Evolutionary conservation across 2,888 invertebrate species (phyloP), one percentile per base, ranked within the genome.

Genomic region (Morpho helenor): DNA sequence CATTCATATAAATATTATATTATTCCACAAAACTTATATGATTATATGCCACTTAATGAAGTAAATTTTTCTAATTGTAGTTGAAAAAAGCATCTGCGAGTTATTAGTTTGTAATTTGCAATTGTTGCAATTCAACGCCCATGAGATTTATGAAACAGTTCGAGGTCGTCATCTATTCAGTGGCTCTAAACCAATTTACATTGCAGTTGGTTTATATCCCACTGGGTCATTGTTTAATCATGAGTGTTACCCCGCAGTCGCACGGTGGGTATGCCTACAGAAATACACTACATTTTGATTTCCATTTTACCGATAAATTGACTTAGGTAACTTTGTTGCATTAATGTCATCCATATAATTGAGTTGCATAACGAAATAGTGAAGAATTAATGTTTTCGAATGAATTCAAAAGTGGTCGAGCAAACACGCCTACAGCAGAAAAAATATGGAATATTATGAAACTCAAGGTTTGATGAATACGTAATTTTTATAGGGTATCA

Each of bases 101-200:
- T 80, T 96, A 22, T 75, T 97, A 7, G 80, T 96, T 7, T 93
- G 93, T 45, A 92, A 95, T 69, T 87, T 96, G 8, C 95, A 96
- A 79, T 89, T 96, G 53, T 81, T 96, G 9, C 96, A 96, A 76
- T 97, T 96, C 79, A 97, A 97, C 75, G 96, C 96, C 0, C 96
- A 97, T 73, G 96, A 96, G 83, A 93, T 97, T 44, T 94, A 93
- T 68, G 95, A 96, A 73, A 94, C 94, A 0, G 72, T 93, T 7
- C 82, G 92, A 1, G 90, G 89, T 0, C 74, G 80, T 2, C 91
- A 92, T 58, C 91, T 91, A 68, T 91, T 84, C 70, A 85, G 79
- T 39, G 91, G 91, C 0, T 90, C 93, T 23, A 93, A 91, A 70
- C 81, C 91, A 0, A 72, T 91, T 2, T 93, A 94, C 71, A 86